These are phyloP conservation scores for Aphrophora alni DNA, from an alignment of 2,888 invertebrate species.

Conservation along the genomic window DNA sequence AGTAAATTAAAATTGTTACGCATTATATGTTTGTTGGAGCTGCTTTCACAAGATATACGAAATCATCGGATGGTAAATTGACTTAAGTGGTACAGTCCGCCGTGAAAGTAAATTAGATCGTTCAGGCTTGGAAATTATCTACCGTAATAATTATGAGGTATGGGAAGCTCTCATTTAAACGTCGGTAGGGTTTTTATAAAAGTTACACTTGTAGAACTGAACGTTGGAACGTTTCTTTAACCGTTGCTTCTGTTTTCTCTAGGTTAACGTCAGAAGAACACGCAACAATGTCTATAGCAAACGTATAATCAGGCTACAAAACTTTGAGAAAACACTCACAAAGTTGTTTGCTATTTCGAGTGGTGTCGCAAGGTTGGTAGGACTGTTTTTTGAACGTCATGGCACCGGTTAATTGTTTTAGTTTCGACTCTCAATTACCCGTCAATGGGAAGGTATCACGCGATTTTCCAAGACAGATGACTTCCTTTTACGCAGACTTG, in stretches of 20 bases:
- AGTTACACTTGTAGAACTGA: not conserved
- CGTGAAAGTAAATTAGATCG: not conserved
- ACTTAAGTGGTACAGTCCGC: not conserved
- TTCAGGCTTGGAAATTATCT: no score
- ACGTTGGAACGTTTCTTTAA: not conserved
- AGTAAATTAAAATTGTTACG: not conserved
- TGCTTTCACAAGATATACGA: not conserved
- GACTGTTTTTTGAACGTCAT: not conserved
- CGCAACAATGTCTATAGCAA: not conserved
- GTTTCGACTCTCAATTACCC: not conserved
- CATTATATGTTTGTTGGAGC: not conserved
- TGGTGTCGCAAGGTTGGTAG: not conserved
- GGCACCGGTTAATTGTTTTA: not conserved
- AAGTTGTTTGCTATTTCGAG: not conserved
- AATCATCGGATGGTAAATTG: not conserved
- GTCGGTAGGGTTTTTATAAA: not conserved
- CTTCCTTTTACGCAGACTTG: no score
- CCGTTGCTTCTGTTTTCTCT: not conserved
- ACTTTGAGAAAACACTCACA: not conserved
- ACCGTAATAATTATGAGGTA: no score
- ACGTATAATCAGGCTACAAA: not conserved
- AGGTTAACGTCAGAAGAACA: not conserved
- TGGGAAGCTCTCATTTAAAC: not conserved
- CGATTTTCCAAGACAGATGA: not conserved
- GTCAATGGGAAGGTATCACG: not conserved